These are phyloP conservation scores for Drosophila subobscura DNA, from an alignment of 1,140 invertebrate genomes.

Conservation along the genomic window DNA sequence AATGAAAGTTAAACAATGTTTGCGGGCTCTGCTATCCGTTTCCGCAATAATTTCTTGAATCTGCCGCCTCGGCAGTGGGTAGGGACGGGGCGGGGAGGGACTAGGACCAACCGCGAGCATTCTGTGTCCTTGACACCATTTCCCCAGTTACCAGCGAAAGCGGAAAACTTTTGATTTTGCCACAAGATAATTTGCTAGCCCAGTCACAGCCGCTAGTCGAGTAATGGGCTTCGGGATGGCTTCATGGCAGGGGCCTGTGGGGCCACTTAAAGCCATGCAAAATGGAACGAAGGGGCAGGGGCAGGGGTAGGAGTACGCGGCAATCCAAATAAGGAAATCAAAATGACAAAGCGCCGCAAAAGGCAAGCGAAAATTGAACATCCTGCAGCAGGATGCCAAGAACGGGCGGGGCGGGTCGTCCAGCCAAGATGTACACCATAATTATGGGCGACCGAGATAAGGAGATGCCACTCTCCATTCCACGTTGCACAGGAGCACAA, in stretches of 20 bases:
- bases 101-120: constrained; percentile 23
- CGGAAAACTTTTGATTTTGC: constrained; percentile 73
- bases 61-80: constrained; percentile 36
- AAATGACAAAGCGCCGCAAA: constrained; percentile 76
- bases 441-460: constrained; percentile 58
- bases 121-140: constrained; percentile 70
- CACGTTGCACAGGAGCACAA: constrained; percentile 50
- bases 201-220: constrained; percentile 14
- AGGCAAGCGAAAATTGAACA: constrained; percentile 78
- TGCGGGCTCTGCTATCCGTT: constrained; percentile 66
- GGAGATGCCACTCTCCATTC: constrained; percentile 27
- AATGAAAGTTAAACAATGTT: constrained; percentile 78
- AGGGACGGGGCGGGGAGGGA: too few species aligned
- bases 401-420: neutral
- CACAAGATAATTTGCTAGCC: constrained; percentile 67
- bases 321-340: constrained; percentile 80
- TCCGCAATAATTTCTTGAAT: constrained; percentile 75
- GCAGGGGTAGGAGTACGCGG: constrained; percentile 49
- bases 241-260: constrained; percentile 9
- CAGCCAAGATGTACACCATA: constrained; percentile 51
- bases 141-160: constrained; percentile 19
- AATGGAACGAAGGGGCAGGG: constrained; percentile 32
- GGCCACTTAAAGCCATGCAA: constrained; percentile 79
- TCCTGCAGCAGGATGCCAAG: constrained; percentile 71
- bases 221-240: neutral